phyloP scores from a whole-genome alignment of 2,888 invertebrate genomes.

The Megalurothrips usitatus region DNA sequence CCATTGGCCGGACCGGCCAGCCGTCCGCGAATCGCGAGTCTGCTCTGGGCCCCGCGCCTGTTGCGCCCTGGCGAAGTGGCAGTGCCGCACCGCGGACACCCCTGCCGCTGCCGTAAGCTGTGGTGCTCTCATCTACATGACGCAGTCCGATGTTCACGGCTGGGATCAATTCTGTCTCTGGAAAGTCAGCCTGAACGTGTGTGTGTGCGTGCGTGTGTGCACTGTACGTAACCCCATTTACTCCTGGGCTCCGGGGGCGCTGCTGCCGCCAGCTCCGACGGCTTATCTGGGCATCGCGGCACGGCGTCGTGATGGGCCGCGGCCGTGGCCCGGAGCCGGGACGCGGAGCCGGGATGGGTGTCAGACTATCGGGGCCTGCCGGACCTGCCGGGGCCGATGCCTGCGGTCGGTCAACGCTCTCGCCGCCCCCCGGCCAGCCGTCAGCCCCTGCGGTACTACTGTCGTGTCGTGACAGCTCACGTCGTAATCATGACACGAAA shows the following conservation, averaged over 20 bases:
- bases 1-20: too few species aligned
- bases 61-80: too few species aligned
- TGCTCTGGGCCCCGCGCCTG: too few species aligned
- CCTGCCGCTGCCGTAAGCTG: too few species aligned
- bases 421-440: background rate
- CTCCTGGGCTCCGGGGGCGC: background rate
- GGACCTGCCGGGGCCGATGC: background rate
- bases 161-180: too few species aligned
- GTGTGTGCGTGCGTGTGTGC: background rate
- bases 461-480: too few species aligned
- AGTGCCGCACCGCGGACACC: too few species aligned
- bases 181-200: background rate
- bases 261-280: background rate
- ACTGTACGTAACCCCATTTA: slow-evolving; percentile 28
- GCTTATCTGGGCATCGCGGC: background rate
- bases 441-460: background rate
- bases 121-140: too few species aligned
- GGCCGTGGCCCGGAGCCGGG: background rate
- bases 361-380: background rate
- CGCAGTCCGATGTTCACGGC: too few species aligned
- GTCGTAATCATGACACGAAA: too few species aligned
- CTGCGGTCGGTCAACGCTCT: background rate
- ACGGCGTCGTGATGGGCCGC: too few species aligned
- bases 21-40: too few species aligned
- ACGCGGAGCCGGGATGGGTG: slow-evolving; percentile 20